These are phyloP conservation scores for Megaceryle torquata DNA, from an alignment of 2,113 vertebrate species.

Conservation along the genomic window DNA sequence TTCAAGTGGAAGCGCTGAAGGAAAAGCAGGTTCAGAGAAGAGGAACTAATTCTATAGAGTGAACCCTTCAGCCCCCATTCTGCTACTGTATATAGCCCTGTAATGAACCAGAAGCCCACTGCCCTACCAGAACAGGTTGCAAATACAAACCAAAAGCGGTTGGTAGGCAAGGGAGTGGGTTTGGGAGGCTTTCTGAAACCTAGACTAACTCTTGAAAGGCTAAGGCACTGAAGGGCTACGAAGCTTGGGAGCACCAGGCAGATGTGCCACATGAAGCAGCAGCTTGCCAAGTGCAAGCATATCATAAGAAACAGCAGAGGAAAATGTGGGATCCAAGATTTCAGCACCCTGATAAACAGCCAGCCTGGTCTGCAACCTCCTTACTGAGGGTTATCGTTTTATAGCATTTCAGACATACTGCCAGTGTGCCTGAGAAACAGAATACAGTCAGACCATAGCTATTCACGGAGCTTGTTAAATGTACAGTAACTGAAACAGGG, in stretches of 20 bases:
- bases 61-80: neutral
- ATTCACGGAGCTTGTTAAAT: conserved; percentile 42
- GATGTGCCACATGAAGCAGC: fast-evolving
- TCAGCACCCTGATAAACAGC: neutral
- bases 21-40: neutral
- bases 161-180: fast-evolving
- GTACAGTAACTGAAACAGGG: conserved; percentile 52
- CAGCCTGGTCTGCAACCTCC: neutral
- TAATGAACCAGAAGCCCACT: neutral
- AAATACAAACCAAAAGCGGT: neutral
- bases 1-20: neutral
- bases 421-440: neutral
- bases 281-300: neutral
- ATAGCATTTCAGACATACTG: neutral
- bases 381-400: neutral
- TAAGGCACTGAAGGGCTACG: fast-evolving
- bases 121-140: neutral
- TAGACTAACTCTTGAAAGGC: neutral
- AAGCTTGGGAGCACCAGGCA: neutral
- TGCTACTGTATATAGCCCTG: fast-evolving
- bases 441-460: conserved; percentile 16
- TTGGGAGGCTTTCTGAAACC: neutral
- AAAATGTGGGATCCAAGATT: neutral
- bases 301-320: neutral
- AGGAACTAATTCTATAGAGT: neutral